Base-by-base conservation (phyloP, 2,888 invertebrate genomes). In the Eupithecia centaureata region DNA sequence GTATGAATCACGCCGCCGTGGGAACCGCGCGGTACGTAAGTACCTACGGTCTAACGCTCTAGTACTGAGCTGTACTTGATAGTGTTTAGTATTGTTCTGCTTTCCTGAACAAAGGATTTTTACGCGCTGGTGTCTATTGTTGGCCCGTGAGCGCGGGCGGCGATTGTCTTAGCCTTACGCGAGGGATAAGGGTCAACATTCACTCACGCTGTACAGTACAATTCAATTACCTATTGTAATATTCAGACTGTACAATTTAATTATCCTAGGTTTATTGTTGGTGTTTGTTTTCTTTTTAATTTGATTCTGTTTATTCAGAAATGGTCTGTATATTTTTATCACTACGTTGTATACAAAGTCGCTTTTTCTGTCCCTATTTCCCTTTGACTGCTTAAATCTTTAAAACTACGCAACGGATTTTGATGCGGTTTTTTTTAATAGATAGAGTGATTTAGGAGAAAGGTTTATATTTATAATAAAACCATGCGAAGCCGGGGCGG, bases 11-110 rank as follows among this genome's bases (percentile, higher is more conserved):
- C 25, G 42, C 4, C 30, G 61, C 56, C 72, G 68, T 69, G 72
- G 51, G 73, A 73, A 15, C 63, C 38, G n/a, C 61, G 54, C 22
- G 27, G 68, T 63, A 67, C 60, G 22, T 54, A 28, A 56, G 32
- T 15, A 25, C 22, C 22, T 62, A 56, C 12, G 18, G 13, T 51
- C 10, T n/a, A n/a, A n/a, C n/a, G n/a, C 35, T 33, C 22, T 12
- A 12, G 18, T 28, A 42, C 25, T 28, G 1, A 7, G 38, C 30
- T 63, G 60, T 69, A 18, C 51, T 47, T 58, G 22, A 33, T 61
- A 66, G 58, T 61, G 68, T 65, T 54, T 61, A 63, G 52, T 68
- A 70, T 68, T 70, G 70, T 72, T 67, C 65, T 59, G 70, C 60
- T 42, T 47, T 60, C 30, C 56, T 60, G 59, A 70, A 67, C 70